Base-by-base conservation (phyloP, 2,113 vertebrate genomes). In the Myodes glareolus region DNA sequence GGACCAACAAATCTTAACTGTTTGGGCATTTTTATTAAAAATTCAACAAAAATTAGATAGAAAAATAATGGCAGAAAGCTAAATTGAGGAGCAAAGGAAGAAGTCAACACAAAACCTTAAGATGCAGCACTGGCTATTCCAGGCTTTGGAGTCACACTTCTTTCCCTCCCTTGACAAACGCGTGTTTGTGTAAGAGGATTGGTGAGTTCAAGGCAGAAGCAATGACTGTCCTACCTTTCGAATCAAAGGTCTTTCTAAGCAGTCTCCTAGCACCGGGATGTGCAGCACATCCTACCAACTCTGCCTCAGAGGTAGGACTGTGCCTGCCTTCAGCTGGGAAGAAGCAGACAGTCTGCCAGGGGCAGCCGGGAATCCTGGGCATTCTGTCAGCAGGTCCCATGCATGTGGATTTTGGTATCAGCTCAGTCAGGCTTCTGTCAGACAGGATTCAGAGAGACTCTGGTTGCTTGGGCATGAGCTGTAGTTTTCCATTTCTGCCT, bases 101-200 rank as follows among this genome's bases (percentile, higher is more conserved):
- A 42, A 33, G 7, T 33, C n/a, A 5, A 14, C 13, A 67, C 39
- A n/a, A 63, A 88, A 39, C 27, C 0, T 5, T 11, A 23, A 84
- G 23, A 42, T 36, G 11, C 10, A 52, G 6, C 16, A 39, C 2
- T 21, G 13, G 2, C 25, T 13, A 16, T 36, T 14, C 4, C 0
- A 14, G 47, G 10, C 4, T 92, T 72, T 65, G 76, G 31, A 3
- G 36, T 55, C 2, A 27, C 5, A 55, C 6, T 14, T 85, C 36
- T 58, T 52, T 58, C 31, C 4, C 72, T 11, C 65, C 3, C 17
- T 67, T 36, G 58, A 45, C 17, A 58, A 88, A 91, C 21, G 42
- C 19, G 65, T 0, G 0, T 39, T 1, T 50, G 16, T 42, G 29
- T 16, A 63, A 68, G 16, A 5, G n/a, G 6, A 33, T 1, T 67